Percentiles rank a stretch among this genome's conserved stretches.
Evolutionary conservation across 1,140 invertebrate genomes (phyloP).

Genomic region (Ceratina japonica): DNA sequence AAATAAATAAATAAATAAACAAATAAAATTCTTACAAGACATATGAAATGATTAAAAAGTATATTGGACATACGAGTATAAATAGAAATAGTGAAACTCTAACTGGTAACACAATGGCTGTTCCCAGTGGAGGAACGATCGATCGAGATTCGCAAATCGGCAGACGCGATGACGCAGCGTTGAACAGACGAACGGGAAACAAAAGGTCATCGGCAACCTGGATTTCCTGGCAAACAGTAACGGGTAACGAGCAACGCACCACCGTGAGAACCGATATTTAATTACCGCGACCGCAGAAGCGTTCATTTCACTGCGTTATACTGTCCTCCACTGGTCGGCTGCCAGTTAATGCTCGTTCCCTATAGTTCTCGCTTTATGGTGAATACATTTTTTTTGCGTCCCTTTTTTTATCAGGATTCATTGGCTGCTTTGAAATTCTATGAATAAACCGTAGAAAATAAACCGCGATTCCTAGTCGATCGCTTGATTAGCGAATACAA

Average conservation of each 20-base stretch:
- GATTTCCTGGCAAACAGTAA: constrained; percentile 65
- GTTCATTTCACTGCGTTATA: neutral
- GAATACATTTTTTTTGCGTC: neutral
- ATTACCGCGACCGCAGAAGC: constrained; percentile 45
- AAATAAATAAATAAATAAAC: too few relatives aligned
- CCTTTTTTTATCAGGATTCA: too few relatives aligned
- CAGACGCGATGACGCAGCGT: constrained; percentile 6
- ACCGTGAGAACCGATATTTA: constrained; percentile 53
- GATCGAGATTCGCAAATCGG: constrained; percentile 59
- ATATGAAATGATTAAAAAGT: too few relatives aligned
- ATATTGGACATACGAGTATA: neutral
- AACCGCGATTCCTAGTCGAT: too few relatives aligned
- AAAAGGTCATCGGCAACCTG: constrained; percentile 56
- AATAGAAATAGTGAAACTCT: neutral
- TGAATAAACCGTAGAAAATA: too few relatives aligned
- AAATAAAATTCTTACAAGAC: too few relatives aligned
- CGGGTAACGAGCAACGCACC: constrained; percentile 53
- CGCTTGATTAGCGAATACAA: too few relatives aligned
- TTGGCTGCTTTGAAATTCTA: too few relatives aligned
- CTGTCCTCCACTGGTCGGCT: neutral
- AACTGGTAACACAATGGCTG: neutral
- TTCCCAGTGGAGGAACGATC: constrained; percentile 26
- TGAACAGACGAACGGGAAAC: constrained; percentile 41
- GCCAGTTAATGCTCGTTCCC: neutral
- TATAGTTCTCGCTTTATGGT: neutral